phyloP scores from a whole-genome alignment of 2,113 vertebrate species.

The Urocynchramus pylzowi region DNA sequence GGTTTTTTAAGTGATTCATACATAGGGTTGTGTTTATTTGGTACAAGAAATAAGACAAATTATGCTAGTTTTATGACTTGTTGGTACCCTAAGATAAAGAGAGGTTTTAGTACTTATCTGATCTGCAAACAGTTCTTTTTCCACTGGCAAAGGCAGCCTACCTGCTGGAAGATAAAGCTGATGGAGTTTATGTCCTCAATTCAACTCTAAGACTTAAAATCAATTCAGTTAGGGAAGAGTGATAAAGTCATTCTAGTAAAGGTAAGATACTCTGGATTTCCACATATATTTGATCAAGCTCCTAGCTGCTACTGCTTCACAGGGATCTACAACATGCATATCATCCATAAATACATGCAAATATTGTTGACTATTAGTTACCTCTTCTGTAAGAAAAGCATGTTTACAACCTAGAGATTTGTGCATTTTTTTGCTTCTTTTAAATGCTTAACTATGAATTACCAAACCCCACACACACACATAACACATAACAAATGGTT shows the following conservation, averaged over 20 bases:
- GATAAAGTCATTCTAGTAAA: not conserved
- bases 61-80: not conserved
- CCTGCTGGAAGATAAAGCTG: not conserved
- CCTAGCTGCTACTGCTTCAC: not conserved
- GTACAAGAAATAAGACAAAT: not conserved
- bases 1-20: not conserved
- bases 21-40: not conserved
- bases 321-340: not conserved
- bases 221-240: not conserved
- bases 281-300: not conserved
- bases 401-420: not conserved
- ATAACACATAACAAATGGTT: not conserved
- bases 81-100: not conserved
- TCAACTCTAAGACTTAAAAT: slow-evolving; percentile 21
- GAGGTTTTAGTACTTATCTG: not conserved
- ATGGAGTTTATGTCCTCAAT: not conserved
- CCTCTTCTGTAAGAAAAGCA: not conserved
- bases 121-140: not conserved
- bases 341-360: not conserved
- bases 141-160: not conserved
- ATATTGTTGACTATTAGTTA: not conserved
- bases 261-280: not conserved
- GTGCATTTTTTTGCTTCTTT: not conserved
- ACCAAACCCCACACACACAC: accelerated
- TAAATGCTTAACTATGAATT: not conserved